Evolutionary conservation across 2,113 vertebrate species (phyloP).

Genomic region (Suncus etruscus): DNA sequence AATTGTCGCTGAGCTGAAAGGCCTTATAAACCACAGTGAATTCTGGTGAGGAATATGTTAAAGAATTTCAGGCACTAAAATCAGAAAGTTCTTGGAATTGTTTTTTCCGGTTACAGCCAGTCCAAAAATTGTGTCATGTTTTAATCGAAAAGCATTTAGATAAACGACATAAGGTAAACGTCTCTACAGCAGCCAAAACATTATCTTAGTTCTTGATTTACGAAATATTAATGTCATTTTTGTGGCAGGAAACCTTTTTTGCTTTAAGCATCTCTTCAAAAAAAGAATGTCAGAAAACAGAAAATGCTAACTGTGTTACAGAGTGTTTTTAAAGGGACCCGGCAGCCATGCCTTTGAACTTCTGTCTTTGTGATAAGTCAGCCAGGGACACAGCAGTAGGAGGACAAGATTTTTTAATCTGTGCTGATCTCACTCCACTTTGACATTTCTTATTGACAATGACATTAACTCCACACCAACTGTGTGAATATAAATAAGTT

Average conservation of each 20-base stretch:
- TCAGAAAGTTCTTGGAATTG: conserved; percentile 84
- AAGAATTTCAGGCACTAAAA: conserved; percentile 78
- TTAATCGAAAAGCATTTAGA: conserved; percentile 84
- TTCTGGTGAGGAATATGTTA: conserved; percentile 75
- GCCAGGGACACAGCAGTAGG: not conserved
- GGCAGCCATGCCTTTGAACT: conserved; percentile 62
- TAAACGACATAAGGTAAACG: conserved; percentile 85
- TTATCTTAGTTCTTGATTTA: conserved; percentile 84
- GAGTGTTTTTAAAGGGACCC: conserved; percentile 65
- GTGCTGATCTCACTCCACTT: not conserved
- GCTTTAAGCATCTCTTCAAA: conserved; percentile 75
- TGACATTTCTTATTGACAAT: conserved; percentile 3
- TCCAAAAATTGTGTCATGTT: conserved; percentile 85
- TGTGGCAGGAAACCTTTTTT: conserved; percentile 80
- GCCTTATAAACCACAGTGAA: conserved; percentile 64
- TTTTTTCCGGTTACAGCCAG: conserved; percentile 79
- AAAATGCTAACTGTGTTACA: conserved; percentile 57
- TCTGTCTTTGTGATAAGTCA: conserved; percentile 63
- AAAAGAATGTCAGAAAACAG: conserved; percentile 82
- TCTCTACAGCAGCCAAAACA: conserved; percentile 83
- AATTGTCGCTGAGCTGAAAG: conserved; percentile 71
- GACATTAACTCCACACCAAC: conserved; percentile 5
- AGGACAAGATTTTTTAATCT: not conserved
- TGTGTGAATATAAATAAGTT: not conserved
- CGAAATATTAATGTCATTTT: conserved; percentile 85